Base-by-base conservation (phyloP, 2,797 vertebrate genomes). In the Karalla daura region DNA sequence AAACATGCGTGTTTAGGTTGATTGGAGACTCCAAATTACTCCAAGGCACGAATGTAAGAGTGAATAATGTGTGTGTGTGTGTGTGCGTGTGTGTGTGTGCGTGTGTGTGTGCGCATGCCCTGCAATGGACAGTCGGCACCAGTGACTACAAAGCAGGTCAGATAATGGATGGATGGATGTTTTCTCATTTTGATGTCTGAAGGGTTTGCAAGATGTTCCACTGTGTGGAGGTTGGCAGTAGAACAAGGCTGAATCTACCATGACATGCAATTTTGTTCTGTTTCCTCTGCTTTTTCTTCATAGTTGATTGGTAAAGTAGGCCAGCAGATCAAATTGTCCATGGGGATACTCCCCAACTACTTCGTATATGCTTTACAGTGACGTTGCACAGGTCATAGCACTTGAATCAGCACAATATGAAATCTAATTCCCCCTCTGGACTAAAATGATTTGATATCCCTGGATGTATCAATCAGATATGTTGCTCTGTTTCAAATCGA, bases 401-500 rank as follows among this genome's bases (percentile, higher is more conserved):
- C 28, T 54, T 47, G 1, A 36, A 28, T 66, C 32, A 41, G 5
- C 37, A 46, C 17, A 11, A 15, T n/a, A 43, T 49, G 30, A 43
- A 15, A 58, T 37, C 3, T 23, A 35, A 0, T 17, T 66, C 14
- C 21, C n/a, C 40, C 24, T 13, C 27, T 1, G 4, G 18, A 12
- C 18, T 24, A 13, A 33, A 17, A 9, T 2, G 25, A 3, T 35
- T 7, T 10, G 18, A 20, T 49, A 10, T 28, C 9, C 7, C 5
- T 15, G 50, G 21, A 23, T 21, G 18, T 39, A 25, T 63, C 39
- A 39, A 1, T 54, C 21, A 60, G 33, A 21, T 30, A 3, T 14
- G 36, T 74, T 63, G 40, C 60, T 6, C 47, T 43, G 67, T 33
- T 62, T 14, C 44, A 43, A 35, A 54, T 43, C 21, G 30, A 53